Conservation (phyloP, 2,113 vertebrate species). For the Megaceryle torquata region DNA sequence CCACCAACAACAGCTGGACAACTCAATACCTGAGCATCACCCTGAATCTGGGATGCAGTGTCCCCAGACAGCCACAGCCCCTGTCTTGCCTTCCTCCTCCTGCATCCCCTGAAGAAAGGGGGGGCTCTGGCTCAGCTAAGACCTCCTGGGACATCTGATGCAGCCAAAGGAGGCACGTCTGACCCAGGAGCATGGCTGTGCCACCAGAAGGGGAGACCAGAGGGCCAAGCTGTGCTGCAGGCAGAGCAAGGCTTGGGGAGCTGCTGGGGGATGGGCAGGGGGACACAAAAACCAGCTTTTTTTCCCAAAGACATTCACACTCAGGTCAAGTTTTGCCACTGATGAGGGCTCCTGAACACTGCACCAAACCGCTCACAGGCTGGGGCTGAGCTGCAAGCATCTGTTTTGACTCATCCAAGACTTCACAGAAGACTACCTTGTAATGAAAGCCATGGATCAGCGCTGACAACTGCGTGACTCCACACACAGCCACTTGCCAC, state of each 20-base stretch:
- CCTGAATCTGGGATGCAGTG: fast-evolving
- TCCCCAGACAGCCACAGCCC: background rate
- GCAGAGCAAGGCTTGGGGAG: background rate
- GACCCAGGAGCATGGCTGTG: background rate
- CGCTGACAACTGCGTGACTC: background rate
- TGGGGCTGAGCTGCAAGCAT: background rate
- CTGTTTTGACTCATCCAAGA: background rate
- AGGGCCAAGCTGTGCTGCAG: fast-evolving
- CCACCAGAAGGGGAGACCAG: background rate
- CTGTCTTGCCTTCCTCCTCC: background rate
- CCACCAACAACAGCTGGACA: background rate
- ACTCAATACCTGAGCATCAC: fast-evolving
- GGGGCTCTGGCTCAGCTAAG: background rate
- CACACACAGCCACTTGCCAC: fast-evolving
- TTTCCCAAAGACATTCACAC: background rate
- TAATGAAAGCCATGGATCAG: background rate
- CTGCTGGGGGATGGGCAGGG: fast-evolving
- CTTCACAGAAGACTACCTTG: background rate
- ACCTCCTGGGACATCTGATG: background rate
- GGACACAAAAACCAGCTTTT: background rate
- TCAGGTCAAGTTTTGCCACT: fast-evolving
- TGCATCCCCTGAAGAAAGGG: fast-evolving
- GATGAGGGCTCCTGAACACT: background rate
- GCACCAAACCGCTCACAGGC: background rate
- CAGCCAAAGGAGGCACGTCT: background rate